Percentiles rank a stretch among this genome's conserved stretches.
These are phyloP conservation scores for Drosophila punjabiensis DNA, from an alignment of 1,140 invertebrate genomes.

Conservation along the genomic window DNA sequence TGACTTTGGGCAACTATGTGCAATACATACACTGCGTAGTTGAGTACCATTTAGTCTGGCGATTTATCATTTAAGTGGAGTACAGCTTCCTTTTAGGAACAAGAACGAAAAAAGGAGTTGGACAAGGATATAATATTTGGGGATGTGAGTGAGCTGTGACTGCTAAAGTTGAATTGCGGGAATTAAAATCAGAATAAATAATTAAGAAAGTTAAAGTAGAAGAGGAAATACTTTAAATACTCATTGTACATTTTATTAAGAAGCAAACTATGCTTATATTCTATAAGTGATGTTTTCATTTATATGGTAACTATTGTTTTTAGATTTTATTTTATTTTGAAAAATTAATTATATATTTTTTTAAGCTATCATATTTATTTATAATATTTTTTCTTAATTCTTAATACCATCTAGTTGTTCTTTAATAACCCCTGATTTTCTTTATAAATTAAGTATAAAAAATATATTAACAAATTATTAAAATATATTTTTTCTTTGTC, in stretches of 20 bases:
- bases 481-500: background rate
- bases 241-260: background rate
- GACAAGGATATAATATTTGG: background rate
- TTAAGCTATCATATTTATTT: too few relatives aligned
- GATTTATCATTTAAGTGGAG: conserved; percentile 6
- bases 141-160: background rate
- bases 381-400: background rate
- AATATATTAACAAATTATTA: background rate
- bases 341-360: background rate
- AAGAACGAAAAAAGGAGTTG: background rate
- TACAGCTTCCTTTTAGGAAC: background rate
- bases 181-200: too few relatives aligned
- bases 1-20: conserved; percentile 17
- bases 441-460: background rate
- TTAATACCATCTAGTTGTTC: background rate
- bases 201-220: too few relatives aligned
- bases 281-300: fast-evolving
- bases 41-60: conserved; percentile 17
- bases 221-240: background rate
- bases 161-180: background rate
- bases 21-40: conserved; percentile 1
- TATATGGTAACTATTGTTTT: background rate
- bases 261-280: background rate
- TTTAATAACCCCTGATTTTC: background rate
- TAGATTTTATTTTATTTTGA: background rate